A percentile compares a stretch with the other conserved stretches of the same genome.
Evolutionary conservation across 2,113 vertebrate genomes (phyloP).

Genomic region (Phylloscopus trochiloides): DNA sequence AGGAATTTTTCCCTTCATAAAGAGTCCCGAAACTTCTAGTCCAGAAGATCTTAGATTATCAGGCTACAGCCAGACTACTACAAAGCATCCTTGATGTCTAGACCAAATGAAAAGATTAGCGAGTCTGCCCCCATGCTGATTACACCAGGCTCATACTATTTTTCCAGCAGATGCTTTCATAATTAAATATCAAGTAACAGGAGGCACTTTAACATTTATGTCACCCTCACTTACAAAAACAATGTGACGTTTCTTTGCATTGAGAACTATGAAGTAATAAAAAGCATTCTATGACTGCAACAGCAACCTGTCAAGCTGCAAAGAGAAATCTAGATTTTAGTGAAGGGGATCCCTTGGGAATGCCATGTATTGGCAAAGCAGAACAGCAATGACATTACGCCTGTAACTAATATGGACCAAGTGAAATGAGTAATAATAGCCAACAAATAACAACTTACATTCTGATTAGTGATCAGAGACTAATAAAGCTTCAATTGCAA

Average conservation of each 20-base stretch:
- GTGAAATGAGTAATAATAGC: slow-evolving; percentile 18
- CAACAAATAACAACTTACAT: not conserved
- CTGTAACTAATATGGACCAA: slow-evolving; percentile 17
- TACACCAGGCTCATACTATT: not conserved
- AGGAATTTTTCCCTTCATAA: slow-evolving; percentile 8
- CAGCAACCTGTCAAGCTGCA: not conserved
- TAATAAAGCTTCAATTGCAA: slow-evolving; percentile 6
- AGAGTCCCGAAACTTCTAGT: not conserved
- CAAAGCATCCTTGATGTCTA: slow-evolving; percentile 51
- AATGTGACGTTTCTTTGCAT: not conserved
- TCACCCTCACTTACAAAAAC: slow-evolving; percentile 15
- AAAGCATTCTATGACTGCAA: not conserved
- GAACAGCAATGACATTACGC: not conserved
- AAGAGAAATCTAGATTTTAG: not conserved
- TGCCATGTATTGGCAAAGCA: not conserved
- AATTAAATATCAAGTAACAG: slow-evolving; percentile 46
- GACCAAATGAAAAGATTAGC: slow-evolving; percentile 47
- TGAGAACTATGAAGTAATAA: not conserved
- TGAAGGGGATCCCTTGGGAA: not conserved
- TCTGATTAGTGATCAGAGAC: not conserved
- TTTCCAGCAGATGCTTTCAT: slow-evolving; percentile 36
- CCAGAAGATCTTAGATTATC: slow-evolving; percentile 34
- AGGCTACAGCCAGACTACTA: not conserved
- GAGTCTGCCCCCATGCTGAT: slow-evolving; percentile 9
- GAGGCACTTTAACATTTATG: slow-evolving; percentile 13